Conservation (phyloP, 2,797 vertebrate species). For the Trachurus trachurus region DNA sequence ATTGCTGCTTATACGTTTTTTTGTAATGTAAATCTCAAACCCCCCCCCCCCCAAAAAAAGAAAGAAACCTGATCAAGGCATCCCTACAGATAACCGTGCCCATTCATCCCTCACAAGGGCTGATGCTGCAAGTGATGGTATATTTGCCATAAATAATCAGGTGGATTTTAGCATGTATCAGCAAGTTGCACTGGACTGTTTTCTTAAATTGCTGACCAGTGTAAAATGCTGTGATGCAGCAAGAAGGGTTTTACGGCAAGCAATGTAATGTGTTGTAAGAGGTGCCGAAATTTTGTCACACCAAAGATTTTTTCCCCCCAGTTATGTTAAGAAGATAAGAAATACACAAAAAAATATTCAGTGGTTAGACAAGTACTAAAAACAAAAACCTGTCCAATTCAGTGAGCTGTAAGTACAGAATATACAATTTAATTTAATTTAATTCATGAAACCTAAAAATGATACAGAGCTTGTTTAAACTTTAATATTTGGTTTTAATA, state of each 20-base stretch:
- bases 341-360: no score
- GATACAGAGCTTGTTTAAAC: constrained; percentile 12
- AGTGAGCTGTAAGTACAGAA: neutral
- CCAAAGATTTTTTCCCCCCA: no score
- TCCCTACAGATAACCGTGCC: constrained; percentile 11
- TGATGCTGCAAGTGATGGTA: constrained; percentile 44
- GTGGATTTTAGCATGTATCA: constrained; percentile 46
- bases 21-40: no score
- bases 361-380: no score
- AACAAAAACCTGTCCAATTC: neutral
- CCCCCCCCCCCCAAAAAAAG: no score
- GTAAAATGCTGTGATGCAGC: constrained; percentile 58
- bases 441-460: neutral
- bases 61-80: no score
- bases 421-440: constrained; percentile 11
- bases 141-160: constrained; percentile 45
- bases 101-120: constrained; percentile 34
- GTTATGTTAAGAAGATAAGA: no score
- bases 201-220: constrained; percentile 62
- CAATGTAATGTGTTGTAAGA: constrained; percentile 12
- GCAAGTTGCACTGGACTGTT: constrained; percentile 48
- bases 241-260: constrained; percentile 31
- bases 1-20: no score
- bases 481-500: constrained; percentile 5
- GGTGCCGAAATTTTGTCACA: neutral